Conservation (phyloP, 92 coral and sea anemone species). For the Bergia puertoricense region DNA sequence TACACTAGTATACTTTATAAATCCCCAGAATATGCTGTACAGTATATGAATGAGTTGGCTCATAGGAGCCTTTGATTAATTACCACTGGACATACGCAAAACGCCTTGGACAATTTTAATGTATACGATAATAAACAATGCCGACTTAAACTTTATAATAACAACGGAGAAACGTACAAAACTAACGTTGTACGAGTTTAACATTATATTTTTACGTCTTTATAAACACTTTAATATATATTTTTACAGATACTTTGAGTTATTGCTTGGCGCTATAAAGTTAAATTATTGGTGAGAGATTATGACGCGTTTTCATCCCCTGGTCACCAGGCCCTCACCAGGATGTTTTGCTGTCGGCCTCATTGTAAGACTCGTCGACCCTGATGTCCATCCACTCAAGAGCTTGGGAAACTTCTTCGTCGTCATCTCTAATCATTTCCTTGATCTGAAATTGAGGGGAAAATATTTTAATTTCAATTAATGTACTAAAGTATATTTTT, state of each 20-base stretch:
- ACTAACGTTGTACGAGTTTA: too few relatives aligned
- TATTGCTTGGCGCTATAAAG: background rate
- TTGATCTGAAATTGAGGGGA: background rate
- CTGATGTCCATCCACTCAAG: conserved; percentile 31
- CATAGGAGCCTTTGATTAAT: too few relatives aligned
- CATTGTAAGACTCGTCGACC: background rate
- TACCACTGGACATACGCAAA: too few relatives aligned
- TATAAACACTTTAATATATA: too few relatives aligned
- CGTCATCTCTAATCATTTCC: conserved; percentile 2
- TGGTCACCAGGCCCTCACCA: background rate
- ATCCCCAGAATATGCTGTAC: too few relatives aligned
- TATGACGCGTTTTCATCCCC: background rate
- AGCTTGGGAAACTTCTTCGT: conserved; percentile 16
- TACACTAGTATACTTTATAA: too few relatives aligned
- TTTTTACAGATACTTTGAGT: background rate
- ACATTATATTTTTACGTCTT: too few relatives aligned
- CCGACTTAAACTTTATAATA: too few relatives aligned
- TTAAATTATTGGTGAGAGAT: background rate
- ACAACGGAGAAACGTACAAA: too few relatives aligned
- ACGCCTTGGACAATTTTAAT: too few relatives aligned
- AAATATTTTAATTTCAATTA: background rate
- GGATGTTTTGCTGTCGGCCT: background rate
- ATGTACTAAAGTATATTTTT: background rate
- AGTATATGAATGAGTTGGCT: too few relatives aligned
- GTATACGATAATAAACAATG: too few relatives aligned